Conservation (phyloP, 2,797 vertebrate genomes). For the Darevskia mixta region DNA sequence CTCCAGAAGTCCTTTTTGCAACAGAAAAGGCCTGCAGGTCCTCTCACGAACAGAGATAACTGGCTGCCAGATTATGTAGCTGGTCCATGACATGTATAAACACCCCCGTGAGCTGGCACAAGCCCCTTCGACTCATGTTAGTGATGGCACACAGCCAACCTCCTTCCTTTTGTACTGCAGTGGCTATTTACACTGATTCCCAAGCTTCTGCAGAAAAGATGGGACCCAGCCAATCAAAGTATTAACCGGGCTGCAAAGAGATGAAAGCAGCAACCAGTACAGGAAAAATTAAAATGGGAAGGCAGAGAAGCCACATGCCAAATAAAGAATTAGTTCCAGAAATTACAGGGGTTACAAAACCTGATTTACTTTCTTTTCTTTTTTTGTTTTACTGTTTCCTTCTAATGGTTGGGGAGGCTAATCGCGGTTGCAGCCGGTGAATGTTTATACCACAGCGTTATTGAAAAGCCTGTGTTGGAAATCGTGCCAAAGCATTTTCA, state of each 20-base stretch:
- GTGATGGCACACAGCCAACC: conserved; percentile 45
- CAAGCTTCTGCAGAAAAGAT: conserved; percentile 53
- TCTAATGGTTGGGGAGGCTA: neutral
- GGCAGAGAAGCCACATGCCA: conserved; percentile 49
- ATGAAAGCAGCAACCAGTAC: conserved; percentile 47
- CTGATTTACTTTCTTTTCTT: neutral
- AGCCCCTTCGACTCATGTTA: neutral
- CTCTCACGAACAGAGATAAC: neutral
- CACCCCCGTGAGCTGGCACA: neutral
- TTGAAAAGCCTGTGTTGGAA: conserved; percentile 8
- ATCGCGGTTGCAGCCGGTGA: conserved; percentile 3
- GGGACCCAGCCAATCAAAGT: conserved; percentile 51
- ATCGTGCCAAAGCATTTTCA: conserved; percentile 2
- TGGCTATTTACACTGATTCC: conserved; percentile 44
- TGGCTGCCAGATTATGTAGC: conserved; percentile 19
- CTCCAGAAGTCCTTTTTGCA: neutral
- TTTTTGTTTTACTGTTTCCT: conserved; percentile 19
- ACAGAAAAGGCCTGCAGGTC: neutral
- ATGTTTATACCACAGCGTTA: neutral
- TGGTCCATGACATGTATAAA: conserved; percentile 43
- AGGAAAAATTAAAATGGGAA: no score
- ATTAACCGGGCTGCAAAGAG: conserved; percentile 54
- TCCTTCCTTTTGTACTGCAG: conserved; percentile 52
- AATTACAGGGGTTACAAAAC: conserved; percentile 40
- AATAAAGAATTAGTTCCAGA: conserved; percentile 60